phyloP scores from a whole-genome alignment of 2,797 vertebrate genomes.

The Anabacerthia variegaticeps region DNA sequence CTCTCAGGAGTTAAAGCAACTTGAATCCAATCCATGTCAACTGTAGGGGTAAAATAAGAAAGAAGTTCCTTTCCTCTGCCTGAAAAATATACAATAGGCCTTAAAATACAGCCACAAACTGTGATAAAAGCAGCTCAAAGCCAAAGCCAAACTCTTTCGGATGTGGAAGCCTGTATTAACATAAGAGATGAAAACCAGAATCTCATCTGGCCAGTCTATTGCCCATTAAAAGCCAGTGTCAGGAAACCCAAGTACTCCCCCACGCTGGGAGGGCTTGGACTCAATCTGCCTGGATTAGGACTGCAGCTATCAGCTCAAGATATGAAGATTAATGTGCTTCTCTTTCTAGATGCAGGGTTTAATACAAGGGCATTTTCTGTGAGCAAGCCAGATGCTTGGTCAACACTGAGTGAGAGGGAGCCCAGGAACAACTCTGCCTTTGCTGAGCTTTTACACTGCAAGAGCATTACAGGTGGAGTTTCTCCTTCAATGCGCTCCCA shows the following conservation, averaged over 20 bases:
- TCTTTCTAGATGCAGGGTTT: slow-evolving; percentile 24
- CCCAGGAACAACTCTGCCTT: not conserved
- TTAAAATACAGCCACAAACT: slow-evolving; percentile 2
- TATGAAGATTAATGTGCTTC: slow-evolving; percentile 48
- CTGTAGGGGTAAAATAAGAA: not conserved
- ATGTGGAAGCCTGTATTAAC: slow-evolving; percentile 7
- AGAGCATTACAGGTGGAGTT: not conserved
- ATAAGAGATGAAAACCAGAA: slow-evolving; percentile 61
- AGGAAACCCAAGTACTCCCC: slow-evolving; percentile 43
- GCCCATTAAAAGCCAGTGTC: slow-evolving; percentile 47
- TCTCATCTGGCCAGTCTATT: slow-evolving; percentile 25
- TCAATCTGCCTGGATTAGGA: slow-evolving; percentile 37
- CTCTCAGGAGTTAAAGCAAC: not conserved
- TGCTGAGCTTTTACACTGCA: not conserved
- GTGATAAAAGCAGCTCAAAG: slow-evolving; percentile 12
- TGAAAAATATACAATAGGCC: not conserved
- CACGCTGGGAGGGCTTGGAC: slow-evolving; percentile 27
- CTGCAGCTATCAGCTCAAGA: slow-evolving; percentile 9
- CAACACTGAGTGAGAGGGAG: not conserved
- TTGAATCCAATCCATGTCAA: not conserved
- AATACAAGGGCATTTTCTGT: slow-evolving; percentile 15
- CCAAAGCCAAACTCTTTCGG: not conserved
- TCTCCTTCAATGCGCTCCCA: not conserved
- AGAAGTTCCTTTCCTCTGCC: not conserved
- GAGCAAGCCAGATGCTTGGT: not conserved